Conservation (phyloP, 2,797 vertebrate species). For the Melanotaenia maccullochi region DNA sequence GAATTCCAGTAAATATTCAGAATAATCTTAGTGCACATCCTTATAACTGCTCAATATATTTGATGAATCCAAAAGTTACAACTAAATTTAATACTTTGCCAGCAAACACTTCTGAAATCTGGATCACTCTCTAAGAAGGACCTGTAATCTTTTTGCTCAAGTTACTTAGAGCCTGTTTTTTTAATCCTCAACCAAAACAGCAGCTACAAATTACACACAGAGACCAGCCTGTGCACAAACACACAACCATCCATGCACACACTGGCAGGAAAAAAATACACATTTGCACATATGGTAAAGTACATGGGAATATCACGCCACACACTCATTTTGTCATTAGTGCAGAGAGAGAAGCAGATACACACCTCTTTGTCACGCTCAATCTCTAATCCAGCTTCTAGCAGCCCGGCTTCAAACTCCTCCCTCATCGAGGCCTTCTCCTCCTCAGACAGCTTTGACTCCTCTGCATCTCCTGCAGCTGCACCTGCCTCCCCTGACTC, state of each 20-base stretch:
- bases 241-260: not conserved
- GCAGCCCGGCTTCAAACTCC: slow-evolving; percentile 90
- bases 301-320: not conserved
- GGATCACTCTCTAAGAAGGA: slow-evolving; percentile 67
- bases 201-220: slow-evolving; percentile 30
- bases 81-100: slow-evolving; percentile 5
- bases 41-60: slow-evolving; percentile 9
- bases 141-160: slow-evolving; percentile 75
- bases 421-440: slow-evolving; percentile 89
- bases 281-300: not conserved
- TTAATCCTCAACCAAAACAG: slow-evolving; percentile 71
- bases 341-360: slow-evolving; percentile 27
- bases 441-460: slow-evolving; percentile 84
- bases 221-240: not conserved
- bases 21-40: not conserved
- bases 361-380: slow-evolving; percentile 93
- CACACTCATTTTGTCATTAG: not conserved
- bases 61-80: slow-evolving; percentile 4
- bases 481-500: slow-evolving; percentile 67
- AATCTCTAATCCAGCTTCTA: slow-evolving; percentile 91
- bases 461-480: slow-evolving; percentile 78
- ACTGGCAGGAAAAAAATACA: not conserved
- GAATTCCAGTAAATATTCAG: not conserved
- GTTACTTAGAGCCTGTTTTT: slow-evolving; percentile 58
- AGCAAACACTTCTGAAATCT: slow-evolving; percentile 43